Evolutionary conservation across 2,888 invertebrate species (phyloP).

Genomic region (Drosophila peninsularis): DNA sequence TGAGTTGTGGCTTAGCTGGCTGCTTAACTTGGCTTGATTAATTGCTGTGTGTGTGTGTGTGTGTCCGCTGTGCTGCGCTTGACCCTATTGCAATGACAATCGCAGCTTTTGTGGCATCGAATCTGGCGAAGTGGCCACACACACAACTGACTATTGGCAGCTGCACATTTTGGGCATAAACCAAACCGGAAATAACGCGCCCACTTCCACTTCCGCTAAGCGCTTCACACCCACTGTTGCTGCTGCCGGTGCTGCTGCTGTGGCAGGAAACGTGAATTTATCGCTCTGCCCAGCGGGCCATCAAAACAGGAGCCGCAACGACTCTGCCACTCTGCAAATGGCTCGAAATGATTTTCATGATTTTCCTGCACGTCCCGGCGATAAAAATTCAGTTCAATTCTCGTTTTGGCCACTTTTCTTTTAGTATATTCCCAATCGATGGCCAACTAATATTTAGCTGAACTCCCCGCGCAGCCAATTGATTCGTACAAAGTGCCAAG

Average conservation of each 20-base stretch:
- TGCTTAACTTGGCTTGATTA: conserved; percentile 65
- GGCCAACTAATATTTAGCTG: conserved; percentile 42
- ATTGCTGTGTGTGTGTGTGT: conserved; percentile 32
- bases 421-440: conserved; percentile 36
- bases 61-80: conserved; percentile 50
- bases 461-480: conserved; percentile 27
- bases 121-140: conserved; percentile 29
- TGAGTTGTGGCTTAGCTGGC: conserved; percentile 64
- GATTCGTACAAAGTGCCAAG: conserved; percentile 49
- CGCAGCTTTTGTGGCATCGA: too few species aligned
- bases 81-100: conserved; percentile 66
- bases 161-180: conserved; percentile 38
- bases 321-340: too few species aligned
- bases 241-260: conserved; percentile 33
- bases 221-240: conserved; percentile 56
- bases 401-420: conserved; percentile 37
- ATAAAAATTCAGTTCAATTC: conserved; percentile 51
- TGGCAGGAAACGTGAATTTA: conserved; percentile 77
- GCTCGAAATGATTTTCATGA: conserved; percentile 33
- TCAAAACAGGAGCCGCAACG: conserved; percentile 37
- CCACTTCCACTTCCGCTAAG: conserved; percentile 69
- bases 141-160: conserved; percentile 26
- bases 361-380: conserved; percentile 68
- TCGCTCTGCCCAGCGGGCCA: conserved; percentile 51
- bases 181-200: conserved; percentile 65